Evolutionary conservation across 1,140 invertebrate genomes (phyloP), one percentile per base, ranked within the genome.

Genomic region (Babylonia areolata): DNA sequence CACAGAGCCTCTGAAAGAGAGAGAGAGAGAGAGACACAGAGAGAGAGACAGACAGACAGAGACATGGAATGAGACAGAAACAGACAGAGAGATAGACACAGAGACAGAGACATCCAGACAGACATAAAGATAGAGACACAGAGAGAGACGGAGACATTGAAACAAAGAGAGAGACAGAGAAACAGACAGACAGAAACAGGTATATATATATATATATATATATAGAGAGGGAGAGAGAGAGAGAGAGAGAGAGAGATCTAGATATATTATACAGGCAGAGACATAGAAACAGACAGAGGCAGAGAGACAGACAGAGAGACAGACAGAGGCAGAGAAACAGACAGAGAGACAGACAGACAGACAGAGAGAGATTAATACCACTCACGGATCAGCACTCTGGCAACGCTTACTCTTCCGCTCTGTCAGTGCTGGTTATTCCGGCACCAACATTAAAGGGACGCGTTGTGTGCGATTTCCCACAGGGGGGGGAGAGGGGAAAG

Each of bases 141-240:
- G 37, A 79, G 77, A 42, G 77, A 28, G 77, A 79, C 17, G 20
- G 77, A 46, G 77, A 42, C 39, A 28, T 37, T 15, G 77, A 42
- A 39, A 35, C 31, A 77, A 2, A 77, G 31, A 77, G 31, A 77
- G 3, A 77, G 12, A 77, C 31, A 40, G 39, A 46, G 11, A 46
- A 20, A 42, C 39, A 79, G 23, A 79, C 39, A 79, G 39, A 79
- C 39, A 79, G 37, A 79, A 17, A 79, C 6, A 79, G 37, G 42
- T n/a, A n/a, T n/a, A n/a, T n/a, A n/a, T n/a, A n/a, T n/a, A n/a
- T n/a, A n/a, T n/a, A n/a, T n/a, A n/a, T n/a, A n/a, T n/a, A n/a
- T n/a, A 39, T 28, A 42, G 77, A 28, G 77, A 79, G 40, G 20
- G 77, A 46, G 77, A 42, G 77, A 28, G 77, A 28, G 39, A 28